Percentiles rank a stretch among this genome's conserved stretches.
phyloP scores from a whole-genome alignment of 2,888 invertebrate genomes.

The Amiota communis region DNA sequence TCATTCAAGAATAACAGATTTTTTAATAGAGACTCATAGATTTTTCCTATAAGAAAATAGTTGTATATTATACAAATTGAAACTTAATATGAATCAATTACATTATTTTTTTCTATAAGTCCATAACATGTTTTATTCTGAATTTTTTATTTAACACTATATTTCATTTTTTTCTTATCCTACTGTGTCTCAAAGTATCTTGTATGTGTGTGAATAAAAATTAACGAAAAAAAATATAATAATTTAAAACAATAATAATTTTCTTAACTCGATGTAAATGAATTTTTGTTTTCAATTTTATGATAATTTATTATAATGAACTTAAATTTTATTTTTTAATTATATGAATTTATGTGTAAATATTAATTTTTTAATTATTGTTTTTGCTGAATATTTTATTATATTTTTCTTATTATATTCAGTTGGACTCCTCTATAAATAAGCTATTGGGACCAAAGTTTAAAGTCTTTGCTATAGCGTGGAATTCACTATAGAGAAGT shows the following conservation, averaged over 20 bases:
- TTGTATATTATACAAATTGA: too few species aligned
- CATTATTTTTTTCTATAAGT: too few species aligned
- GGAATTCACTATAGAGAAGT: conserved; percentile 17
- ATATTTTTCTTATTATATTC: conserved; percentile 39
- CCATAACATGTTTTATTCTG: conserved; percentile 24
- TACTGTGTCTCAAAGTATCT: conserved; percentile 73
- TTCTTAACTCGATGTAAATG: conserved; percentile 46
- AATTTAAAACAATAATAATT: conserved; percentile 20
- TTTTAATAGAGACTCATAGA: too few species aligned
- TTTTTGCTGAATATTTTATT: conserved; percentile 24
- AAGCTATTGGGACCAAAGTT: too few species aligned
- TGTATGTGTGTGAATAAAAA: conserved; percentile 73
- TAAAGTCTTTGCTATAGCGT: too few species aligned
- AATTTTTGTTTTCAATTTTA: conserved; percentile 22
- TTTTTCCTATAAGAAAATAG: too few species aligned
- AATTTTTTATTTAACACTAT: conserved; percentile 31
- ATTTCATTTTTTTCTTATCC: conserved; percentile 53
- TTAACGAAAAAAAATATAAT: conserved; percentile 48
- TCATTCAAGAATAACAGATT: too few species aligned
- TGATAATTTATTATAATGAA: too few species aligned
- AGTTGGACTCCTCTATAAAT: too few species aligned
- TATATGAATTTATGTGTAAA: conserved; percentile 36
- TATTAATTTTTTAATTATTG: neutral
- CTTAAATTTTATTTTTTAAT: conserved; percentile 14
- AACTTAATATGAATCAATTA: too few species aligned